phyloP scores from a whole-genome alignment of 2,888 invertebrate species.

The Phyllotreta striolata region DNA sequence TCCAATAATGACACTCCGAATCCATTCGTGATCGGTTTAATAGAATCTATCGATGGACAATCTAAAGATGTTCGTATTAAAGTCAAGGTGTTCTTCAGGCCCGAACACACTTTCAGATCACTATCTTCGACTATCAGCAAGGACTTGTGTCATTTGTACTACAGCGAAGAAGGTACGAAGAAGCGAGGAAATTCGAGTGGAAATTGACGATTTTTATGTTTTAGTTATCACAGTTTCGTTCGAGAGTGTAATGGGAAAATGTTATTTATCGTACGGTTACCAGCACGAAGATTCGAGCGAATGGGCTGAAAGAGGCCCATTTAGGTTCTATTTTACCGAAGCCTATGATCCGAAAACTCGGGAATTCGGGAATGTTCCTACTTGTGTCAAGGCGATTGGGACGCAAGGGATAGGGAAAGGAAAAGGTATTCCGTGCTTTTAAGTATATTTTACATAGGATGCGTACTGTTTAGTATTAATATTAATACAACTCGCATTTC shows the following conservation, averaged over 20 bases:
- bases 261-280: constrained; percentile 71
- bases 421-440: too few relatives aligned
- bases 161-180: constrained; percentile 75
- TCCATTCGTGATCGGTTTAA: constrained; percentile 78
- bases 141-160: constrained; percentile 79
- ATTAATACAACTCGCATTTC: background rate
- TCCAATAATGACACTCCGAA: constrained; percentile 77
- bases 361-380: constrained; percentile 69
- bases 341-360: constrained; percentile 68
- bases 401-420: constrained; percentile 69
- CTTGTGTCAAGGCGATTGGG: constrained; percentile 67
- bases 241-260: constrained; percentile 72
- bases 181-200: background rate
- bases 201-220: too few relatives aligned
- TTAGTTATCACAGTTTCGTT: constrained; percentile 56
- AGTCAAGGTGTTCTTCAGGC: constrained; percentile 76
- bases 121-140: constrained; percentile 65
- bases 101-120: constrained; percentile 76
- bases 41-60: constrained; percentile 66
- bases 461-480: background rate
- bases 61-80: constrained; percentile 67
- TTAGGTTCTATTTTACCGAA: constrained; percentile 78
- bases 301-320: constrained; percentile 71
- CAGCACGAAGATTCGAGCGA: constrained; percentile 65
- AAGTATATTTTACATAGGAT: background rate